These are phyloP conservation scores for Dicranocentrus wangi DNA, from an alignment of 2,888 invertebrate species.

Conservation along the genomic window DNA sequence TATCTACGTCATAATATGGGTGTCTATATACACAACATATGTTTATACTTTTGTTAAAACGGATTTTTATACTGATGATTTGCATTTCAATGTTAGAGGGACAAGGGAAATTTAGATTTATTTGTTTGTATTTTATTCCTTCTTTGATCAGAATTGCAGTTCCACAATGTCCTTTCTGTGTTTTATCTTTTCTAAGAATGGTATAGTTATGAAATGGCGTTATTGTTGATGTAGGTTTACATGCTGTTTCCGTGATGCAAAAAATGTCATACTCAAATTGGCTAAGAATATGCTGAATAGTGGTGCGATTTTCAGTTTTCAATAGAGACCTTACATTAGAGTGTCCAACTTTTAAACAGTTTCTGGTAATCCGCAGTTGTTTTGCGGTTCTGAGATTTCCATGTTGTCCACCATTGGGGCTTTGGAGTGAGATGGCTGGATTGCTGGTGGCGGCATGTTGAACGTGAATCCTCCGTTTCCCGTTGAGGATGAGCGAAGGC, in stretches of 20 bases:
- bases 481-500: background rate
- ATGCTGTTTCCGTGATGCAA: too few relatives aligned
- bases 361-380: background rate
- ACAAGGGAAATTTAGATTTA: background rate
- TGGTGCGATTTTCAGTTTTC: background rate
- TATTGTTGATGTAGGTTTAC: too few relatives aligned
- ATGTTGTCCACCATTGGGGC: too few relatives aligned
- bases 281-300: background rate
- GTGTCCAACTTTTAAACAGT: background rate
- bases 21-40: slow-evolving; percentile 6
- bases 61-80: background rate
- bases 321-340: background rate
- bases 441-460: too few relatives aligned
- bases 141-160: background rate
- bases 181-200: background rate
- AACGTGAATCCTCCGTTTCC: background rate
- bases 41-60: background rate
- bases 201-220: too few relatives aligned
- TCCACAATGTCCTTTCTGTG: background rate
- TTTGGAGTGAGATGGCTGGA: too few relatives aligned
- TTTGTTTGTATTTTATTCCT: background rate
- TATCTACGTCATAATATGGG: background rate
- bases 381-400: background rate
- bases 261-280: too few relatives aligned
- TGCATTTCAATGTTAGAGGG: slow-evolving; percentile 1